These are phyloP conservation scores for Drosophila micromelanica DNA, from an alignment of 1,140 invertebrate genomes.

Conservation along the genomic window DNA sequence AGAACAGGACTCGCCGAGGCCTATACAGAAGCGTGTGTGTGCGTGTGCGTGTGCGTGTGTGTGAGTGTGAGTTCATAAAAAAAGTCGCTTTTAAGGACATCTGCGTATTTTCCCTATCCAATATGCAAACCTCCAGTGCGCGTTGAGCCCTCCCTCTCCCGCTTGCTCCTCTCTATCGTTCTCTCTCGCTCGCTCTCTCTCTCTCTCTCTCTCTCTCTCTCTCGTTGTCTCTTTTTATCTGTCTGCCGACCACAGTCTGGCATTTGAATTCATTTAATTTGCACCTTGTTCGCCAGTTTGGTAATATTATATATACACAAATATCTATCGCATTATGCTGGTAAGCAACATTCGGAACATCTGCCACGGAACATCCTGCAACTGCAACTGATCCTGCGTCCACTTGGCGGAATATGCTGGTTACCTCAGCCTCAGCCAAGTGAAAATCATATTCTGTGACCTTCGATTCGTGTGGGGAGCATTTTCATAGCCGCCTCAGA, in stretches of 20 bases:
- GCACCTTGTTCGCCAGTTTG: constrained; percentile 73
- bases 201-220: constrained; percentile 18
- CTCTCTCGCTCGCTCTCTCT: neutral
- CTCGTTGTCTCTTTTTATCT: neutral
- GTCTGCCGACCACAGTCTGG: constrained; percentile 49
- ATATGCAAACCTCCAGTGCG: constrained; percentile 34
- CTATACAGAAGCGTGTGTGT: constrained; percentile 1
- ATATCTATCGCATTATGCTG: constrained; percentile 39
- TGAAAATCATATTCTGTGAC: neutral
- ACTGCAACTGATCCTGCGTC: neutral
- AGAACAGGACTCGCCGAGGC: constrained; percentile 23
- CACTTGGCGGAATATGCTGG: constrained; percentile 22
- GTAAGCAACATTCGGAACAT: constrained; percentile 24
- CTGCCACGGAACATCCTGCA: constrained; percentile 23
- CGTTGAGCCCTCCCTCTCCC: constrained; percentile 8
- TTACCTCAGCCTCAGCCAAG: constrained; percentile 1
- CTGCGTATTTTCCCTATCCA: constrained; percentile 62
- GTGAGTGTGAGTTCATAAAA: constrained; percentile 22
- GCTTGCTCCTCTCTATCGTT: neutral
- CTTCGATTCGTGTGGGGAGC: too few relatives aligned
- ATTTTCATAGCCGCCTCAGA: too few relatives aligned
- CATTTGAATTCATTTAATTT: constrained; percentile 80
- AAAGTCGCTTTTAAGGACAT: constrained; percentile 61
- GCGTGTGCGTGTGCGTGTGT: constrained; percentile 2
- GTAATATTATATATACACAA: constrained; percentile 56